Conservation (phyloP, 2,888 invertebrate species). For the Diploptera punctata region DNA sequence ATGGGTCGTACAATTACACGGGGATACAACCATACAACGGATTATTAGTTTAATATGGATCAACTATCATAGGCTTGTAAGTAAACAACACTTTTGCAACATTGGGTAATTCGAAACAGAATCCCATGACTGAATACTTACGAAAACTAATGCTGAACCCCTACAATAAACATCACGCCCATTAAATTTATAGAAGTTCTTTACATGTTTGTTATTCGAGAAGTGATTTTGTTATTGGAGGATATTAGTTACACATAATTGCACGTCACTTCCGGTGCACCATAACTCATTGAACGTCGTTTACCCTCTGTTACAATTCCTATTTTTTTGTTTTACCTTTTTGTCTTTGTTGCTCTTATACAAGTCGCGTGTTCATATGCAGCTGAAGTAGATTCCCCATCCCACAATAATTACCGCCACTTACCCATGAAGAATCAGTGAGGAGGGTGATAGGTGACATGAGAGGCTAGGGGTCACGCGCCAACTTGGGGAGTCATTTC, state of each 20-base stretch:
- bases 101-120: too few species aligned
- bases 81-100: too few species aligned
- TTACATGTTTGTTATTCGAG: background rate
- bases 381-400: background rate
- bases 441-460: background rate
- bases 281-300: too few species aligned
- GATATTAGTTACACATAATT: background rate
- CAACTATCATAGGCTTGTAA: too few species aligned
- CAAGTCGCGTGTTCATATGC: background rate
- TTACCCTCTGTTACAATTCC: too few species aligned
- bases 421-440: background rate
- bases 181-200: too few species aligned
- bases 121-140: too few species aligned
- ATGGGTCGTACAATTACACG: too few species aligned
- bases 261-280: background rate
- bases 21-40: too few species aligned
- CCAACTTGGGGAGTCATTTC: background rate
- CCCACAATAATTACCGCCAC: background rate
- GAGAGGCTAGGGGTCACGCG: slow-evolving; percentile 19
- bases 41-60: too few species aligned
- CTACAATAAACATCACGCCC: too few species aligned
- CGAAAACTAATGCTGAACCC: too few species aligned
- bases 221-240: background rate
- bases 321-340: background rate
- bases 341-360: slow-evolving; percentile 9